Conservation (phyloP, 2,113 vertebrate genomes). For the Toxostoma redivivum region DNA sequence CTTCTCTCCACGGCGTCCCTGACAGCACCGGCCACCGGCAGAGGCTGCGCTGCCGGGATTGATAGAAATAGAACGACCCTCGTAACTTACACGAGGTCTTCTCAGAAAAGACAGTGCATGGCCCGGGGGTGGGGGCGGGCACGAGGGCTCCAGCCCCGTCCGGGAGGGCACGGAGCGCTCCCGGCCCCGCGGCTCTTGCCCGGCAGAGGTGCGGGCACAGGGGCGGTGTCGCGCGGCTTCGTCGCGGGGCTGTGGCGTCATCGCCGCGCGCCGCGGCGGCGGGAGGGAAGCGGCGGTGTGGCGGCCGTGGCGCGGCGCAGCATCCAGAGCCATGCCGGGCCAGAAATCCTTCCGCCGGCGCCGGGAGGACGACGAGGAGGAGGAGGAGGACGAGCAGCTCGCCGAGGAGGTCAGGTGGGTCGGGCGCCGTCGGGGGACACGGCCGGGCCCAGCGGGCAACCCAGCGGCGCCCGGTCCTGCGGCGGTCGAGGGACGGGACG, state of each 20-base stretch:
- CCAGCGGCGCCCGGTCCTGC: accelerated
- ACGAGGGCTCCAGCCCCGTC: background rate
- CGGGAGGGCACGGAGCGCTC: background rate
- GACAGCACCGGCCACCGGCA: background rate
- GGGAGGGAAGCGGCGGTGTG: background rate
- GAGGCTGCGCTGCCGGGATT: background rate
- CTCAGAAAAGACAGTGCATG: background rate
- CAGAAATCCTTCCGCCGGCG: conserved; percentile 83
- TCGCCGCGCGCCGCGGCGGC: background rate
- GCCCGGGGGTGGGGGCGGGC: no score
- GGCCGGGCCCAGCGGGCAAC: background rate
- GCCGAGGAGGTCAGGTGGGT: conserved; percentile 87
- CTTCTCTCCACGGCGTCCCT: background rate
- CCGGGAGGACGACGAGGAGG: conserved; percentile 69
- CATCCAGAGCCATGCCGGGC: conserved; percentile 33
- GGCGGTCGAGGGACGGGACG: background rate
- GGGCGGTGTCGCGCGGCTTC: background rate
- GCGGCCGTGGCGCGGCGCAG: accelerated
- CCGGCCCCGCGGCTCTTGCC: no score
- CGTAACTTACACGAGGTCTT: background rate
- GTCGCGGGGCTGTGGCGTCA: background rate
- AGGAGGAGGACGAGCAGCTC: conserved; percentile 82
- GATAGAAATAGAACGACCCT: no score
- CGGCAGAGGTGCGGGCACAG: background rate
- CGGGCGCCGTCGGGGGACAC: background rate